phyloP scores from a whole-genome alignment of 2,888 invertebrate genomes.

The Drosophila pseudotalamancana region DNA sequence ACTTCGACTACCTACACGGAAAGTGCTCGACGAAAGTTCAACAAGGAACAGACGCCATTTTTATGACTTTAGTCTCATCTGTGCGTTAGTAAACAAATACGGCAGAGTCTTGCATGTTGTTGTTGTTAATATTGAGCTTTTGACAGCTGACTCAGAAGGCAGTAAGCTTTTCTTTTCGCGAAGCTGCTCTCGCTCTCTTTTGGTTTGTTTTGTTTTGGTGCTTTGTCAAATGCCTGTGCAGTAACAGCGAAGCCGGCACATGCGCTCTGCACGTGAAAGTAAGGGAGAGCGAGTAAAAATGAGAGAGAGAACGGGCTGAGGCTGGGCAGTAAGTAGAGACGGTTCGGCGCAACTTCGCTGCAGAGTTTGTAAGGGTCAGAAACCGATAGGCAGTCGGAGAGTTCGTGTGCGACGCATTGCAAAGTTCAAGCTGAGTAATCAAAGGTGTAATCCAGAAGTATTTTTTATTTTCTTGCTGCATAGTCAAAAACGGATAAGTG shows the following conservation, averaged over 20 bases:
- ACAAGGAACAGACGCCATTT: neutral
- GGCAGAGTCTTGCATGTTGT: conserved; percentile 23
- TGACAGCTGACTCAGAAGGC: conserved; percentile 58
- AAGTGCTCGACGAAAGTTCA: conserved; percentile 19
- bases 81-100: conserved; percentile 45
- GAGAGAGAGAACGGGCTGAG: conserved; percentile 28
- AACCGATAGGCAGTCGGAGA: conserved; percentile 71
- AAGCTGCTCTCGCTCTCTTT: conserved; percentile 29
- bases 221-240: conserved; percentile 39
- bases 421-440: conserved; percentile 39
- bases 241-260: conserved; percentile 46
- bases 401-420: conserved; percentile 55
- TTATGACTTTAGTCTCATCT: neutral
- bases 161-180: conserved; percentile 54
- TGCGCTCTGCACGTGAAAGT: conserved; percentile 40
- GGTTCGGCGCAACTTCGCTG: conserved; percentile 66
- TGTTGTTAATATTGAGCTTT: conserved; percentile 42
- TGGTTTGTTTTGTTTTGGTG: conserved; percentile 60
- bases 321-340: conserved; percentile 50
- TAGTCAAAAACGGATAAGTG: conserved; percentile 15
- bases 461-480: conserved; percentile 28
- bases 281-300: neutral
- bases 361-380: conserved; percentile 74
- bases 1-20: neutral
- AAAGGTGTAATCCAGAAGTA: conserved; percentile 30